phyloP scores from a whole-genome alignment of 2,113 vertebrate species.

The Tenrec ecaudatus region DNA sequence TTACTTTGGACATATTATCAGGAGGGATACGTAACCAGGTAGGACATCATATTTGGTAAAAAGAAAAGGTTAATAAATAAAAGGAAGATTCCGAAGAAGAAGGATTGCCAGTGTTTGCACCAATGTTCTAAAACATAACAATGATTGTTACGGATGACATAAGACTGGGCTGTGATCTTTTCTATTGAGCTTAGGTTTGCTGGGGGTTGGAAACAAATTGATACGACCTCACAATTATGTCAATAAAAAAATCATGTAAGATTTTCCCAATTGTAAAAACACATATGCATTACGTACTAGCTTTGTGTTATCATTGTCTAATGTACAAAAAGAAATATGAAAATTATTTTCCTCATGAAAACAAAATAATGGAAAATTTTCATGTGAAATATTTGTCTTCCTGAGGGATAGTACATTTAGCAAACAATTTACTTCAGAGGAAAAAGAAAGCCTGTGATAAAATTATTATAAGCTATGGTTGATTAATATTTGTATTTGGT shows the following conservation, averaged over 20 bases:
- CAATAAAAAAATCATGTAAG: neutral
- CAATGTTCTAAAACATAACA: neutral
- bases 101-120: neutral
- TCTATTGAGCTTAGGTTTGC: neutral
- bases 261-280: neutral
- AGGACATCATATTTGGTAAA: neutral
- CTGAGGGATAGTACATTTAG: neutral
- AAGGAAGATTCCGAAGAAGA: neutral
- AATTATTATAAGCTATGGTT: neutral
- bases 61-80: neutral
- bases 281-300: neutral
- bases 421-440: neutral
- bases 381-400: constrained; percentile 20
- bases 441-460: neutral
- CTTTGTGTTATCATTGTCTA: constrained; percentile 42
- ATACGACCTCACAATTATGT: neutral
- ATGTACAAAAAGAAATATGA: neutral
- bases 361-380: neutral
- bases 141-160: neutral
- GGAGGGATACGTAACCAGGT: too few species aligned
- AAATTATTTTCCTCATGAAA: neutral
- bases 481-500: constrained; percentile 14
- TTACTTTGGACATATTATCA: neutral
- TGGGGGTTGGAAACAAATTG: neutral
- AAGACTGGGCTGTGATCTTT: neutral